phyloP scores from a whole-genome alignment of 1,140 invertebrate genomes.

The Drosophila setifemur region DNA sequence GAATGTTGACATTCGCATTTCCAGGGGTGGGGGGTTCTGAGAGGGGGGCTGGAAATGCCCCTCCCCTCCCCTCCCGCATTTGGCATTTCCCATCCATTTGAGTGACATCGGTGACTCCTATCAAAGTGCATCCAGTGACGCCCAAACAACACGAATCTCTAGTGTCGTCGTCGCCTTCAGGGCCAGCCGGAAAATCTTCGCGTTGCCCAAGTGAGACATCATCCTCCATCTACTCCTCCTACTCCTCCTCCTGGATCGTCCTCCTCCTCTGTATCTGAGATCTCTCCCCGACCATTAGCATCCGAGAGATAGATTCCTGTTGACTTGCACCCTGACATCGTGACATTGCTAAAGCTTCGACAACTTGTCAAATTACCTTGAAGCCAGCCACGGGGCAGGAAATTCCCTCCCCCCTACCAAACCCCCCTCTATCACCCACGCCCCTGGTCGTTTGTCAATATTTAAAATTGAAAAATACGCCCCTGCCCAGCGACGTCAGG shows the following conservation, averaged over 20 bases:
- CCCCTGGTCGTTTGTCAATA: conserved; percentile 58
- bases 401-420: not conserved
- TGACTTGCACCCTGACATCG: conserved; percentile 42
- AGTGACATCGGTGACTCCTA: conserved; percentile 33
- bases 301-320: conserved; percentile 17
- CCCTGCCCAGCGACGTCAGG: not conserved
- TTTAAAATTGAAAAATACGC: conserved; percentile 78
- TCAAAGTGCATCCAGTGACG: conserved; percentile 67
- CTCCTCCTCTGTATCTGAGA: not conserved
- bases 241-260: not conserved
- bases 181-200: conserved; percentile 33
- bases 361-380: conserved; percentile 78
- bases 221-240: not conserved
- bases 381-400: no score
- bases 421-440: not conserved
- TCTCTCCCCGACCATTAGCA: not conserved
- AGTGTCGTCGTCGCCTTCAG: no score
- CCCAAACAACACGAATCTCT: conserved; percentile 31
- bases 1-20: conserved; percentile 82
- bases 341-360: conserved; percentile 68
- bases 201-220: conserved; percentile 44
- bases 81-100: conserved; percentile 17
- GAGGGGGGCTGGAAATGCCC: not conserved
- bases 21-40: conserved; percentile 2
- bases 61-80: not conserved